These are phyloP conservation scores for Latrodectus elegans DNA, from an alignment of 2,888 invertebrate species.

Conservation along the genomic window DNA sequence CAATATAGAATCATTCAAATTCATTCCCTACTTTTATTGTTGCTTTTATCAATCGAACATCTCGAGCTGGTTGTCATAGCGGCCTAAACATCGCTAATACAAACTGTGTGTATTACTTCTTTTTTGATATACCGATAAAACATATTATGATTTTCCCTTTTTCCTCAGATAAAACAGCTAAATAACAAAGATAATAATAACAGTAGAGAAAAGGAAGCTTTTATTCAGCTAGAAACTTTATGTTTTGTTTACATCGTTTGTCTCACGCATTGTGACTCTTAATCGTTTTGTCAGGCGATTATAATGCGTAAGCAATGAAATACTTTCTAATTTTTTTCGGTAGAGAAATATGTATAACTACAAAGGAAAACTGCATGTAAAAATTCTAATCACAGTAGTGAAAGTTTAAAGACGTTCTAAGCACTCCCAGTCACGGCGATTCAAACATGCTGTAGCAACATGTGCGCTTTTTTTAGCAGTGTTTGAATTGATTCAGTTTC, in stretches of 20 bases:
- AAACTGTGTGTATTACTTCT: conserved; percentile 10
- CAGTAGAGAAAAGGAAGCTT: neutral
- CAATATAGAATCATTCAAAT: conserved; percentile 18
- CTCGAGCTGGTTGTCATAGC: conserved; percentile 45
- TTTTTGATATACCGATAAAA: conserved; percentile 26
- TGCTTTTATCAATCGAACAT: conserved; percentile 39
- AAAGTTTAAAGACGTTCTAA: neutral
- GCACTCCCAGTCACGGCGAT: conserved; percentile 30
- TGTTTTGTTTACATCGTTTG: conserved; percentile 32
- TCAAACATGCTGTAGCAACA: neutral
- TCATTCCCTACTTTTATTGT: conserved; percentile 33
- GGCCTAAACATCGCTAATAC: conserved; percentile 35
- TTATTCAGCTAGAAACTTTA: conserved; percentile 1
- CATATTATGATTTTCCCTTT: conserved; percentile 23
- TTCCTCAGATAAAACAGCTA: conserved; percentile 4
- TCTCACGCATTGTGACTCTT: conserved; percentile 46
- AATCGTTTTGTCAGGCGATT: conserved; percentile 58
- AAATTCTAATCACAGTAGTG: conserved; percentile 31
- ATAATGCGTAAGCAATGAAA: conserved; percentile 19
- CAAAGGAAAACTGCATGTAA: conserved; percentile 3
- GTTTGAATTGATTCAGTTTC: no score
- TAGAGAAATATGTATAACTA: no score
- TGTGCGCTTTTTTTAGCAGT: no score
- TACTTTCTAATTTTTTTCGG: neutral
- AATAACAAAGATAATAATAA: conserved; percentile 17